phyloP scores from a whole-genome alignment of 2,113 vertebrate species.

The Sebastes schlegelii region DNA sequence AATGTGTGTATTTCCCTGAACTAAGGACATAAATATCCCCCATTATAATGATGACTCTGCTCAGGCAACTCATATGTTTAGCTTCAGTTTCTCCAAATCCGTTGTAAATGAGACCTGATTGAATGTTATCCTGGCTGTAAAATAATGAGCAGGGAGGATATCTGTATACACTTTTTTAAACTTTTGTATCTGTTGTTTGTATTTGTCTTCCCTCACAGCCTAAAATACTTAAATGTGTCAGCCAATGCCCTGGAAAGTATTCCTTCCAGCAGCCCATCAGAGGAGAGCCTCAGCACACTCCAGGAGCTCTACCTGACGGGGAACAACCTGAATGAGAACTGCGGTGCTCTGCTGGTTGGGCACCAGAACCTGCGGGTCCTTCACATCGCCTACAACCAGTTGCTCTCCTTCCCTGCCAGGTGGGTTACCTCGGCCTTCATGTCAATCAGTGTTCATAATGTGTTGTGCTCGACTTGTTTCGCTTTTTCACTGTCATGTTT shows the following conservation, averaged over 20 bases:
- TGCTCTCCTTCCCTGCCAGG: constrained; percentile 96
- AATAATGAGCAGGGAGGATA: background rate
- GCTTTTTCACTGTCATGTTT: constrained; percentile 4
- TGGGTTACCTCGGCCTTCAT: constrained; percentile 58
- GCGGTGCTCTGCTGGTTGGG: constrained; percentile 89
- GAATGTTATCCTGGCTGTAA: background rate
- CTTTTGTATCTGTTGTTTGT: background rate
- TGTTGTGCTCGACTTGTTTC: background rate
- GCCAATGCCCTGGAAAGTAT: constrained; percentile 93
- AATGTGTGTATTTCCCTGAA: background rate
- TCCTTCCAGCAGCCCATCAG: constrained; percentile 87
- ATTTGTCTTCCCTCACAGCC: constrained; percentile 79
- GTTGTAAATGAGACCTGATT: background rate
- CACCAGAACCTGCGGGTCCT: constrained; percentile 90
- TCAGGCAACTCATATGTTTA: background rate
- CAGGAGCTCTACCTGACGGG: constrained; percentile 93
- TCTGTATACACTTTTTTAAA: background rate
- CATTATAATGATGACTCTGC: background rate
- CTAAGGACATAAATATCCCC: background rate
- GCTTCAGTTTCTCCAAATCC: background rate
- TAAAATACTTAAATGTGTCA: constrained; percentile 95
- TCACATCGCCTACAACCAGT: constrained; percentile 94
- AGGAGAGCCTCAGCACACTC: constrained; percentile 92
- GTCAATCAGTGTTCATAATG: background rate
- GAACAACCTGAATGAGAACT: constrained; percentile 93